Evolutionary conservation across 2,888 invertebrate genomes (phyloP).

Genomic region (Xiphydria camelus): DNA sequence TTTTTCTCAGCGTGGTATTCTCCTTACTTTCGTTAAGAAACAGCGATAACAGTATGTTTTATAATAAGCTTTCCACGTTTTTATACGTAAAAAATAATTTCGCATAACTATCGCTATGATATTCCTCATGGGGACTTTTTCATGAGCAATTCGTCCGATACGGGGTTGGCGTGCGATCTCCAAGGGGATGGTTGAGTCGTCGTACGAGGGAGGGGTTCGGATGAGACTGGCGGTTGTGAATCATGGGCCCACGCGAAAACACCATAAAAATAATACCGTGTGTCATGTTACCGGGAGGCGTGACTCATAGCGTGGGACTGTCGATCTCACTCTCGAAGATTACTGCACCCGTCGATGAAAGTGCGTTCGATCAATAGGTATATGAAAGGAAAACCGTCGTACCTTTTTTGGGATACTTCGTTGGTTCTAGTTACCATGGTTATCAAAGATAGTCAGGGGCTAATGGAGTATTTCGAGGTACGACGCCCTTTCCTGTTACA

Average conservation of each 20-base stretch:
- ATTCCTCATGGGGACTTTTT: slow-evolving; percentile 1
- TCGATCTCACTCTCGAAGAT: slow-evolving; percentile 23
- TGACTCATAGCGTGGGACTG: slow-evolving; percentile 35
- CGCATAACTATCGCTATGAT: no score
- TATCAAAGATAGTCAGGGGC: no score
- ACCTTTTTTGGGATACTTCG: neutral
- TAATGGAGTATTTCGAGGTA: no score
- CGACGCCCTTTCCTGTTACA: no score
- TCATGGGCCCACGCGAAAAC: slow-evolving; percentile 45
- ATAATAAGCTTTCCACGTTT: no score
- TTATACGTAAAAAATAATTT: no score
- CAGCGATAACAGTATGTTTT: no score
- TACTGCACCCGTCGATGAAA: slow-evolving; percentile 15
- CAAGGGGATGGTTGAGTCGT: neutral
- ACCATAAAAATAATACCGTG: slow-evolving; percentile 41
- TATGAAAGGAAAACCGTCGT: neutral
- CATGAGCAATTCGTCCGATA: neutral
- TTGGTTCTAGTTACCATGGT: no score
- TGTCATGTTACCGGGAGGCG: slow-evolving; percentile 30
- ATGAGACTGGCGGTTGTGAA: slow-evolving; percentile 26
- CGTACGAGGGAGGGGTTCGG: neutral
- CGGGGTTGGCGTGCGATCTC: neutral
- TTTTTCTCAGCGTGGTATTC: no score
- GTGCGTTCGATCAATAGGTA: neutral
- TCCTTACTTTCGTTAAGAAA: no score